phyloP scores from a whole-genome alignment of 2,888 invertebrate species.

The Pemphredon lugubris region DNA sequence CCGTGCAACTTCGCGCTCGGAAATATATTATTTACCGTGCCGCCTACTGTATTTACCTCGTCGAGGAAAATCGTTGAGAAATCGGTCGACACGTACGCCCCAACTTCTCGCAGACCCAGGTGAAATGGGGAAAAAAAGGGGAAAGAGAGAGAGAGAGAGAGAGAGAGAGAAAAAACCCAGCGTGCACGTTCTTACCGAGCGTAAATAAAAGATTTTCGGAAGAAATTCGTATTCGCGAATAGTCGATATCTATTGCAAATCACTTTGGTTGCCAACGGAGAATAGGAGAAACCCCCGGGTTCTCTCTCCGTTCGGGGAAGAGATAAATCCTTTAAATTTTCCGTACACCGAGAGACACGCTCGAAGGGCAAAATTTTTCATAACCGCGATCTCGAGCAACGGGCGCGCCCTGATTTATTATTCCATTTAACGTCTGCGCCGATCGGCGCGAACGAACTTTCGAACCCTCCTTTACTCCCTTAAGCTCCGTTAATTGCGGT shows the following conservation, averaged over 20 bases:
- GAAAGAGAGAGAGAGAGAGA: not conserved
- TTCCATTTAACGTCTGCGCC: slow-evolving; percentile 51
- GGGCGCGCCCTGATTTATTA: slow-evolving; percentile 48
- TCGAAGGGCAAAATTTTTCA: no score
- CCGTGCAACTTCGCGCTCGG: slow-evolving; percentile 33
- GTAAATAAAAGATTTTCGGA: not conserved
- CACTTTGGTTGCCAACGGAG: no score
- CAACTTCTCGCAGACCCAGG: slow-evolving; percentile 13
- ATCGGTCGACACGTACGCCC: slow-evolving; percentile 26
- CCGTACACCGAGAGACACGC: no score
- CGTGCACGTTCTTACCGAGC: not conserved
- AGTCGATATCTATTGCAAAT: not conserved
- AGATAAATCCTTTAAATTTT: no score
- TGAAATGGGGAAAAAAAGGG: slow-evolving; percentile 4
- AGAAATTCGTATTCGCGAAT: not conserved
- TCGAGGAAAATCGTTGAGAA: slow-evolving; percentile 12
- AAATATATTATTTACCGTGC: slow-evolving; percentile 71
- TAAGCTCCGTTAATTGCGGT: slow-evolving; percentile 63
- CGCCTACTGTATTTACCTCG: slow-evolving; percentile 65
- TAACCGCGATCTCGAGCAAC: no score
- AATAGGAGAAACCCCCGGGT: no score
- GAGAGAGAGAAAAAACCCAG: not conserved
- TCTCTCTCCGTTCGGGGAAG: no score
- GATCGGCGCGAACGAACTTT: slow-evolving; percentile 29
- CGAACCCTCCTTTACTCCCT: slow-evolving; percentile 22